Conservation (phyloP, 1,140 invertebrate genomes). For the Ostrea edulis region DNA sequence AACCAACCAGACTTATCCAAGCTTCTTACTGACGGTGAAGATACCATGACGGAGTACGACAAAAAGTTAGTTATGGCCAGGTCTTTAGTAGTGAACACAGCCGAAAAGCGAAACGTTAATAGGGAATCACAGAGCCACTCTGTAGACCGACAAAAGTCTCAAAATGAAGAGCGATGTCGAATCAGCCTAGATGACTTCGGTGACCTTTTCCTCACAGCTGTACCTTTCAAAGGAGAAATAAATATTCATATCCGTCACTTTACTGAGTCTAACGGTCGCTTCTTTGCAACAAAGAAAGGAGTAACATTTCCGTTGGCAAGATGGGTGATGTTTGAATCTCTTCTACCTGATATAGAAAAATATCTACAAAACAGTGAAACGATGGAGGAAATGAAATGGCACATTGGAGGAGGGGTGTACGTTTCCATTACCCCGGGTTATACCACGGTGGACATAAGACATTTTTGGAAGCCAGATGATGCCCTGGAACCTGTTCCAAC, state of each 20-base stretch:
- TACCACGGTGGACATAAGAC: too few relatives aligned
- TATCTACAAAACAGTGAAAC: background rate
- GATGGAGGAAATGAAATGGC: conserved; percentile 16
- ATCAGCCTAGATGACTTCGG: conserved; percentile 35
- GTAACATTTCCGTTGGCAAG: background rate
- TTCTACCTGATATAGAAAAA: conserved; percentile 32
- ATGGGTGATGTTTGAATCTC: too few relatives aligned
- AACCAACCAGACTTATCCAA: conserved; percentile 40
- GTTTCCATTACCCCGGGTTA: too few relatives aligned
- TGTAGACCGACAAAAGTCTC: conserved; percentile 12
- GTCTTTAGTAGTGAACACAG: background rate
- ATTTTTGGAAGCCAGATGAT: too few relatives aligned
- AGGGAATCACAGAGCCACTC: background rate
- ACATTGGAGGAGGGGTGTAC: too few relatives aligned
- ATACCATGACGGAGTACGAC: background rate
- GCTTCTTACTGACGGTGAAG: background rate
- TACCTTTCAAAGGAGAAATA: conserved; percentile 35
- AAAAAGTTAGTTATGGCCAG: conserved; percentile 8
- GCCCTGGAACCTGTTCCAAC: too few relatives aligned
- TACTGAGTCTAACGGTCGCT: background rate
- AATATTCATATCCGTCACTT: conserved; percentile 43
- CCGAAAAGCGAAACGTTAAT: background rate
- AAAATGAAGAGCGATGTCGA: conserved; percentile 43
- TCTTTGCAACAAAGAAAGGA: conserved; percentile 44
- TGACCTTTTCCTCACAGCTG: too few relatives aligned